These are phyloP conservation scores for Isaurus tuberculatus DNA, from an alignment of 92 coral and sea anemone genomes.

Conservation along the genomic window DNA sequence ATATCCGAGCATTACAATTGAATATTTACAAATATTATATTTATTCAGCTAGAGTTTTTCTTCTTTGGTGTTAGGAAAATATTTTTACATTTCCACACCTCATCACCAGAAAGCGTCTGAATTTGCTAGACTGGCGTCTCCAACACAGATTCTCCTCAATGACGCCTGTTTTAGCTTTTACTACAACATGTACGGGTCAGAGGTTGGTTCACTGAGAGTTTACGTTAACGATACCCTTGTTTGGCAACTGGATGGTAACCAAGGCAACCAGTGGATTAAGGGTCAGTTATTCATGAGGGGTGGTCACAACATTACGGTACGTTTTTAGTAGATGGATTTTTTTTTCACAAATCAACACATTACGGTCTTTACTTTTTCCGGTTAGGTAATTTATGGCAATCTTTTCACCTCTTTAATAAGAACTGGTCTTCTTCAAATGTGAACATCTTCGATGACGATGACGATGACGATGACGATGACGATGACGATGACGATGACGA, in stretches of 20 bases:
- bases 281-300: constrained; percentile 37
- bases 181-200: constrained; percentile 33
- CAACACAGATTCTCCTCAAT: constrained; percentile 6
- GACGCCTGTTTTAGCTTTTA: constrained; percentile 29
- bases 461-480: too few relatives aligned
- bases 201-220: constrained; percentile 10
- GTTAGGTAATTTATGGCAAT: too few relatives aligned
- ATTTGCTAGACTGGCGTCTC: constrained; percentile 14
- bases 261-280: constrained; percentile 43
- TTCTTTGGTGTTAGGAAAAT: constrained; percentile 3
- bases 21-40: neutral
- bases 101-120: constrained; percentile 29
- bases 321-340: neutral
- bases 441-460: too few relatives aligned
- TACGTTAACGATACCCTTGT: constrained; percentile 12
- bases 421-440: too few relatives aligned
- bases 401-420: too few relatives aligned
- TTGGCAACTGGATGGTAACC: constrained; percentile 46
- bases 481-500: too few relatives aligned
- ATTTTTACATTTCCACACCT: constrained; percentile 10
- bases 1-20: too few relatives aligned
- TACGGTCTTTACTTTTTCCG: too few relatives aligned
- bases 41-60: neutral
- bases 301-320: neutral
- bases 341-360: too few relatives aligned